A percentile compares a stretch with the other conserved stretches of the same genome.
phyloP scores from a whole-genome alignment of 2,113 vertebrate species.

The Malurus melanocephalus region DNA sequence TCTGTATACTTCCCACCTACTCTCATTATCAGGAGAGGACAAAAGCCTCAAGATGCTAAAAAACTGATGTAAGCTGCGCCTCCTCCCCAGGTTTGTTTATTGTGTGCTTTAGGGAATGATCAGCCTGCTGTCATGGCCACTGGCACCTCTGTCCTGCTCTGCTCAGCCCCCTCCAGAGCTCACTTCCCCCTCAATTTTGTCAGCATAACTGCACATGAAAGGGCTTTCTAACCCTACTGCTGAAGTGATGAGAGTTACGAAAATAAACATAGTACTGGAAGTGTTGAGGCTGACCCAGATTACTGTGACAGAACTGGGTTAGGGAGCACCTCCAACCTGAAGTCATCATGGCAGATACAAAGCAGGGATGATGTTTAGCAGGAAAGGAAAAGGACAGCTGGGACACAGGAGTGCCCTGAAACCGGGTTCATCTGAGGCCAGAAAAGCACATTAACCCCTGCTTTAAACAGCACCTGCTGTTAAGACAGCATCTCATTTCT shows the following conservation, averaged over 20 bases:
- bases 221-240: constrained; percentile 15
- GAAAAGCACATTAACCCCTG: not conserved
- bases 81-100: not conserved
- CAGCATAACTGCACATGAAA: constrained; percentile 48
- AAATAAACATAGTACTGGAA: constrained; percentile 42
- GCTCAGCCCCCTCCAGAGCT: accelerated
- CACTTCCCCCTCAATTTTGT: constrained; percentile 27
- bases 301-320: constrained; percentile 61
- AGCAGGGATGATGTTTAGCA: not conserved
- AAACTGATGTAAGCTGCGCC: not conserved
- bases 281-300: constrained; percentile 59
- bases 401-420: not conserved
- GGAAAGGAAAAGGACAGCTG: constrained; percentile 25
- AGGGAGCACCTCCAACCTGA: constrained; percentile 58
- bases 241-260: constrained; percentile 49
- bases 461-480: constrained; percentile 7
- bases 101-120: not conserved
- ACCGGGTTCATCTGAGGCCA: constrained; percentile 14
- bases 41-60: not conserved
- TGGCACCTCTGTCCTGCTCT: not conserved
- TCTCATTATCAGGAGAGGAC: not conserved
- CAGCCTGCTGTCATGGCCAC: not conserved
- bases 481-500: not conserved
- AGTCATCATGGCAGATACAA: not conserved
- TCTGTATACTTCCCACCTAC: not conserved